Evolutionary conservation across 1,140 invertebrate genomes (phyloP), one percentile per base, ranked within the genome.

Genomic region (Amyelois transitella): DNA sequence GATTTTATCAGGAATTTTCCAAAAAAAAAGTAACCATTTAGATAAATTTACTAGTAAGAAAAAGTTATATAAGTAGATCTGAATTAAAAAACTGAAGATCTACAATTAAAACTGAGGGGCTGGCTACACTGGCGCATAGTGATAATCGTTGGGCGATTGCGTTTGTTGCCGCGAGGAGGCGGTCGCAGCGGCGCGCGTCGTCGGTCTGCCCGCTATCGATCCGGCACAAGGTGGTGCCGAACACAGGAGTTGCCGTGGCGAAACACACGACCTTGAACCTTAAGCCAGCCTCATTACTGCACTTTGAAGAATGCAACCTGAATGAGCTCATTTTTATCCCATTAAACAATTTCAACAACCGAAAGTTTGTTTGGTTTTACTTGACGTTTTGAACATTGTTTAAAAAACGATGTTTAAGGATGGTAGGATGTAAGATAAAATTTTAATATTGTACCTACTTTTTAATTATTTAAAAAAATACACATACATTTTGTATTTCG

Each of bases 201-300:
- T 62, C 77, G 69, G 60, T 62, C 64, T 69, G 62, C 65, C 64
- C 70, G 70, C 73, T 81, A 82, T 81, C 68, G 75, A 82, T 78
- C 72, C 71, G 72, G 51, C 62, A 59, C 62, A 64, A 66, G 66
- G 62, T 60, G 58, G 67, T 66, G 66, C 69, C 68, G 58, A 72
- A 70, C 72, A 60, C 66, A 65, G 62, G 47, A 44, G 47, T 43
- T 58, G 52, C 67, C 65, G 70, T 66, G 55, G 66, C 65, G 54
- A 66, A 66, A 62, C 55, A 60, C 51, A 60, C 72, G 72, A 69
- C 74, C 74, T 79, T 77, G 74, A 79, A 77, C 74, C 68, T 71
- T 64, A 54, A 53, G 54, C 54, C 60, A 58, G 51, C 32, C 43
- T 38, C 51, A 43, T 53, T 22, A 53, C 24, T 53, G 51, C 51